These are phyloP conservation scores for Bombus sylvicola DNA, from an alignment of 1,140 invertebrate species.

Conservation along the genomic window DNA sequence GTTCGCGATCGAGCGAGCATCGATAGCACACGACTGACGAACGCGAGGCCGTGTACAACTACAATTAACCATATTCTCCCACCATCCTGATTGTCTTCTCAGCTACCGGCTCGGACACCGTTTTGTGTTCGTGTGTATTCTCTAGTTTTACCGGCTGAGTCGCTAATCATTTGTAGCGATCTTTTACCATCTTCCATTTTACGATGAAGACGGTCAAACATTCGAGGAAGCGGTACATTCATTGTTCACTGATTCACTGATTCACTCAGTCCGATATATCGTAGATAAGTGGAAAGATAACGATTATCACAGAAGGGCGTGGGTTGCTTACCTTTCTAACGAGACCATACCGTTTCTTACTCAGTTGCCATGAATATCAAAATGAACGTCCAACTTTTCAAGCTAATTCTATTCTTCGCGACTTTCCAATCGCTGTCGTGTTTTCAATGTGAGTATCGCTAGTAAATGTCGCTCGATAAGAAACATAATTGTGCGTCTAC, in stretches of 20 bases:
- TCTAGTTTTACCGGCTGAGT: background rate
- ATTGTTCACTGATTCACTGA: background rate
- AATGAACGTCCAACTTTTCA: slow-evolving; percentile 20
- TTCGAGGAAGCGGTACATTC: background rate
- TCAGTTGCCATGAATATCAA: background rate
- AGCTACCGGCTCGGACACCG: background rate
- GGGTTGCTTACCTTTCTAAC: background rate
- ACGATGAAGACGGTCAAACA: background rate
- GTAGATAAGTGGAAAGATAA: slow-evolving; percentile 58
- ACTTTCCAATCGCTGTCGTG: background rate
- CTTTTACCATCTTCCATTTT: no score
- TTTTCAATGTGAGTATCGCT: slow-evolving; percentile 36
- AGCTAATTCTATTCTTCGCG: background rate
- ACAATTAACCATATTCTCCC: slow-evolving; percentile 40
- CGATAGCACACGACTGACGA: slow-evolving; percentile 46
- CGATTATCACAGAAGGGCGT: slow-evolving; percentile 52
- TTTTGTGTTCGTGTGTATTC: background rate
- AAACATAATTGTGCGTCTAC: background rate
- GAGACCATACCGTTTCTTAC: background rate
- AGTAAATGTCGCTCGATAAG: background rate
- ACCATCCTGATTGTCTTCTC: slow-evolving; percentile 34
- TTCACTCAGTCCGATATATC: slow-evolving; percentile 43
- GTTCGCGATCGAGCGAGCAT: slow-evolving; percentile 44
- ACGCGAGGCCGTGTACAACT: slow-evolving; percentile 23
- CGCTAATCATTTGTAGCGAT: no score